A percentile compares a stretch with the other conserved stretches of the same genome.
These are phyloP conservation scores for Leucania comma DNA, from an alignment of 2,888 invertebrate genomes.

Conservation along the genomic window DNA sequence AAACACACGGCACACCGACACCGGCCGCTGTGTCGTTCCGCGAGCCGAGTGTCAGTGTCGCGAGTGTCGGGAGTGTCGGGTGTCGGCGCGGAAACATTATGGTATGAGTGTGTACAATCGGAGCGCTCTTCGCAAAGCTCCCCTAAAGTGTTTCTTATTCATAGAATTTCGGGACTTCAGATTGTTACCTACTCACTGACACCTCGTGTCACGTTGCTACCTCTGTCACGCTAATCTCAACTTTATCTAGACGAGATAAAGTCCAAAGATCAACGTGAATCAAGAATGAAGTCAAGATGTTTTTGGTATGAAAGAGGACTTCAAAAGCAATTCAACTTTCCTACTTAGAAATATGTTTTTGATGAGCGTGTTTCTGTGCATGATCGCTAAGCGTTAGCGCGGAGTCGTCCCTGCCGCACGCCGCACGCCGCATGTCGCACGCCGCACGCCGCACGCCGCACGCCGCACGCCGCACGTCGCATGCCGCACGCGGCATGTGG, in stretches of 20 bases:
- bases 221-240: slow-evolving; percentile 12
- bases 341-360: slow-evolving; percentile 71
- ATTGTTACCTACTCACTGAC: slow-evolving; percentile 63
- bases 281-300: slow-evolving; percentile 35
- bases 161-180: slow-evolving; percentile 69
- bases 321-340: slow-evolving; percentile 74
- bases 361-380: slow-evolving; percentile 64
- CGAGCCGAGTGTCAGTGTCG: background rate
- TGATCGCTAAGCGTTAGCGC: slow-evolving; percentile 63
- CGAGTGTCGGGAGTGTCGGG: background rate
- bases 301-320: slow-evolving; percentile 56
- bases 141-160: slow-evolving; percentile 72
- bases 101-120: slow-evolving; percentile 33
- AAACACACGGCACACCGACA: slow-evolving; percentile 8
- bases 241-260: slow-evolving; percentile 17
- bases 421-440: too few relatives aligned
- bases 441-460: too few relatives aligned
- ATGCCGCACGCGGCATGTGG: too few relatives aligned
- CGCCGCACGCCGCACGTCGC: too few relatives aligned
- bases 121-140: slow-evolving; percentile 37
- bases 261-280: slow-evolving; percentile 27
- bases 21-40: background rate
- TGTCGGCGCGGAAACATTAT: background rate
- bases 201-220: slow-evolving; percentile 27
- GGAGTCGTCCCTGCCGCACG: background rate